A percentile compares a stretch with the other conserved stretches of the same genome.
Conservation (phyloP, 2,888 invertebrate species). For the Automeris io region DNA sequence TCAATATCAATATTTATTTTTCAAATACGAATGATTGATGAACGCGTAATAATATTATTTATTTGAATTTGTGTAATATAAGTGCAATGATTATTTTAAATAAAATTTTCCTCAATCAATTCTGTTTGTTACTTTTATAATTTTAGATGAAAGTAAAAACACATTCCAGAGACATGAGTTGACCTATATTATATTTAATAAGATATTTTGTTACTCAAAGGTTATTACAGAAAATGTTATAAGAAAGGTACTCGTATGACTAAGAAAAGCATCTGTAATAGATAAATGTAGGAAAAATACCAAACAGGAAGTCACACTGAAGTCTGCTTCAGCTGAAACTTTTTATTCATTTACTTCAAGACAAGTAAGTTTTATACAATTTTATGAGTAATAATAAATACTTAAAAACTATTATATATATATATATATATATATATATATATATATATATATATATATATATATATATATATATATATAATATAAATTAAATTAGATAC, state of each 20-base stretch:
- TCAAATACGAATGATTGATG: not conserved
- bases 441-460: too few species aligned
- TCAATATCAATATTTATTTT: not conserved
- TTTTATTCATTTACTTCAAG: too few species aligned
- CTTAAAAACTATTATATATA: too few species aligned
- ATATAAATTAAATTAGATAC: too few species aligned
- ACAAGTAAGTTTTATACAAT: too few species aligned
- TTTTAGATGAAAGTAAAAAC: not conserved
- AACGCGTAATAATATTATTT: not conserved
- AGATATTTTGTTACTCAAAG: not conserved
- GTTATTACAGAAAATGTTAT: not conserved
- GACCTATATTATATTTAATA: not conserved
- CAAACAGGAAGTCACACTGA: too few species aligned
- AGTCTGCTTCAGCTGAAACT: too few species aligned
- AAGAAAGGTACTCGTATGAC: not conserved
- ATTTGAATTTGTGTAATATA: not conserved
- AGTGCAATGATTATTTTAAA: not conserved
- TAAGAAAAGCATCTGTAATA: too few species aligned
- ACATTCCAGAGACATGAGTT: not conserved
- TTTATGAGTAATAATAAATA: too few species aligned
- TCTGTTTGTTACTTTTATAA: not conserved
- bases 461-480: too few species aligned
- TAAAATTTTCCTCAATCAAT: not conserved
- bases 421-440: too few species aligned
- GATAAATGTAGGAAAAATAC: too few species aligned